Conservation (phyloP, 2,797 vertebrate species). For the Karalla daura region DNA sequence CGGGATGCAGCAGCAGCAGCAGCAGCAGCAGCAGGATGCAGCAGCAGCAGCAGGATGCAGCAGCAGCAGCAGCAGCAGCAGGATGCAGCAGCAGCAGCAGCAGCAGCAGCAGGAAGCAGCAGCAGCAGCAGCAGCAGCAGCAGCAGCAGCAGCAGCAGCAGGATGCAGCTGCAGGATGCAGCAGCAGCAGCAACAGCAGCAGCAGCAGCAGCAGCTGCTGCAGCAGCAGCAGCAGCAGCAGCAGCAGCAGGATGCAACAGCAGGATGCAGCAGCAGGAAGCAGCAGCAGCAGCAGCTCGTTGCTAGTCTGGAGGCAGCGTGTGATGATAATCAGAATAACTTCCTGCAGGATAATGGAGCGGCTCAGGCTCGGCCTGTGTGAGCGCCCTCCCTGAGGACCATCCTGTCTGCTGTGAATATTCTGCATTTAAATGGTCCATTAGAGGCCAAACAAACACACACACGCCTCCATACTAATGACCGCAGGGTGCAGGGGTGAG, state of each 20-base stretch:
- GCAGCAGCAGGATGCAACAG: constrained; percentile 40
- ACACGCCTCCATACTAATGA: constrained; percentile 84
- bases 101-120: too few relatives aligned
- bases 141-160: too few relatives aligned
- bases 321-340: constrained; percentile 84
- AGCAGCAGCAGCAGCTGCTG: too few relatives aligned
- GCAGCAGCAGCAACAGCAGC: too few relatives aligned
- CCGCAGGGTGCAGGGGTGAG: constrained; percentile 77
- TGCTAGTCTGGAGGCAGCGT: constrained; percentile 74
- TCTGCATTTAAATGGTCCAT: constrained; percentile 86
- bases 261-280: constrained; percentile 39
- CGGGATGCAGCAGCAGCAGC: too few relatives aligned
- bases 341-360: constrained; percentile 83
- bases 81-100: too few relatives aligned
- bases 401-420: constrained; percentile 84
- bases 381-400: constrained; percentile 70
- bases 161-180: too few relatives aligned
- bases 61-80: too few relatives aligned
- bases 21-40: too few relatives aligned
- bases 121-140: too few relatives aligned
- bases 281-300: constrained; percentile 60
- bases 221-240: constrained; percentile 42
- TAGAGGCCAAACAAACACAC: constrained; percentile 85
- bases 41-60: too few relatives aligned
- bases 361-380: constrained; percentile 73